Evolutionary conservation across 2,797 vertebrate species (phyloP).

Genomic region (Platyrinchus mystaceus): DNA sequence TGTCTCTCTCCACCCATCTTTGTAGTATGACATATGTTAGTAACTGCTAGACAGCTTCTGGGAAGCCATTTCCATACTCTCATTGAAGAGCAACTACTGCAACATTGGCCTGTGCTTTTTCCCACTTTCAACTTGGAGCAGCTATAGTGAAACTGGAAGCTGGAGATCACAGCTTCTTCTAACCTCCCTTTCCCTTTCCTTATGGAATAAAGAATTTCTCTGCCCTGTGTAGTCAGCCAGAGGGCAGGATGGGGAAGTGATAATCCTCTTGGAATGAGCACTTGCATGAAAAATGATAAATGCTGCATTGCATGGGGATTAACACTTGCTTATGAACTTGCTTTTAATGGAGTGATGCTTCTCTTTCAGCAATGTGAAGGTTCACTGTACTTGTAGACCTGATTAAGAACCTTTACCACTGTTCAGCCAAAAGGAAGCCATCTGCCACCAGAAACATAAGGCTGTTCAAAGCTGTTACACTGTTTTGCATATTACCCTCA

Average conservation of each 20-base stretch:
- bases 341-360: slow-evolving; percentile 41
- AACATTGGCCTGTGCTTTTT: slow-evolving; percentile 4
- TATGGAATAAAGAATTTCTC: slow-evolving; percentile 51
- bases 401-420: slow-evolving; percentile 13
- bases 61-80: not conserved
- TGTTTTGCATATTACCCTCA: not conserved
- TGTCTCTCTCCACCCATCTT: not conserved
- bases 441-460: slow-evolving; percentile 20
- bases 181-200: slow-evolving; percentile 22
- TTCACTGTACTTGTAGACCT: slow-evolving; percentile 7
- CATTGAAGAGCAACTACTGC: not conserved
- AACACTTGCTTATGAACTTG: slow-evolving; percentile 55
- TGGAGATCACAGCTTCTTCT: slow-evolving; percentile 26
- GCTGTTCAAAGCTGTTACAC: not conserved
- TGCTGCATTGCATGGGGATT: slow-evolving; percentile 42
- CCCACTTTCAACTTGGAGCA: not conserved
- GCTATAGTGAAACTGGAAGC: slow-evolving; percentile 33
- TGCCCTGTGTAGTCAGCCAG: slow-evolving; percentile 55
- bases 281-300: slow-evolving; percentile 61
- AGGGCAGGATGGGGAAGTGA: slow-evolving; percentile 67
- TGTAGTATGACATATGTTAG: not conserved
- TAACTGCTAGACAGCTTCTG: not conserved
- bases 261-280: slow-evolving; percentile 52
- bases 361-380: slow-evolving; percentile 28
- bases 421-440: slow-evolving; percentile 23